Base-by-base conservation (phyloP, 2,113 vertebrate species). In the Gobio gobio region DNA sequence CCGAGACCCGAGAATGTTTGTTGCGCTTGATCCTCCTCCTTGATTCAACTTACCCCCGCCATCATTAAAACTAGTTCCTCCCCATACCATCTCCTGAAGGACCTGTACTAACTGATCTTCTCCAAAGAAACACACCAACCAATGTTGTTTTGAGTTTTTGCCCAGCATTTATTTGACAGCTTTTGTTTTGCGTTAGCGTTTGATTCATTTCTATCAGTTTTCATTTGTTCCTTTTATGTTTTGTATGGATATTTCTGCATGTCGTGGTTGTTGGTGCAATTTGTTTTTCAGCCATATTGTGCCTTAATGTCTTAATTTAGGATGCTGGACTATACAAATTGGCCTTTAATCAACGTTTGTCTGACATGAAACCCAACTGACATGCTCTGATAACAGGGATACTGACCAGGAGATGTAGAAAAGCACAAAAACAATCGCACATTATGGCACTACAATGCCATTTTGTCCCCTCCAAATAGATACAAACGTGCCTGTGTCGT, bases 101-200 rank as follows among this genome's bases (percentile, higher is more conserved):
- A 93, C 96, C 94, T 95, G 94, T 96, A 96, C 95, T 96, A 96
- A 97, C 94, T 94, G 93, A 96, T 94, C 85, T 87, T 83, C 91
- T 90, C 81, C 86, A 88, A 88, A 87, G 87, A 90, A 88, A 88
- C 78, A 88, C 83, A 84, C 68, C 81, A 85, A 85, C 56, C 79
- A 76, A 66, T 66, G 24, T 85, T 76, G n/a, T 79, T 85, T 89
- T 91, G 74, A 83, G 61, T 87, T 94, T 88, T 47, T 91, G 33
- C 90, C 92, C 82, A 92, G 82, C 76, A 63, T 86, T 82, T 51
- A 70, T 13, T 82, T 78, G 56, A 54, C 56, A 24, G 63, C 58
- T 61, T 84, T 86, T 64, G 78, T 88, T 66, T 90, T 86, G 58
- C 84, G 4, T 81, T 88, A 86, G 59, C 92, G 79, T 90, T 91